These are phyloP conservation scores for Xestia c-nigrum DNA, from an alignment of 2,888 invertebrate species.

Conservation along the genomic window DNA sequence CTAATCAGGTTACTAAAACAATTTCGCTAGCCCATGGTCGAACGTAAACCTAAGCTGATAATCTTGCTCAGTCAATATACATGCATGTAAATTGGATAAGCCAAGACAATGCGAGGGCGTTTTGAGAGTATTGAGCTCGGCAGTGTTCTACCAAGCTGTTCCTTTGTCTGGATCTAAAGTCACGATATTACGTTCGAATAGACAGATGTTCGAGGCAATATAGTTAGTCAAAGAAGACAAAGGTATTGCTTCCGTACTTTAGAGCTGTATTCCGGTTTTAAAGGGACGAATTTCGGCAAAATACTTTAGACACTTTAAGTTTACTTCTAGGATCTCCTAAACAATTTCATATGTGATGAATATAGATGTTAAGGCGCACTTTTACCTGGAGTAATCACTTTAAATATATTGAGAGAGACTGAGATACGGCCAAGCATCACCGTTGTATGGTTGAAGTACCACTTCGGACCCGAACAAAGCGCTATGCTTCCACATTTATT, in stretches of 20 bases:
- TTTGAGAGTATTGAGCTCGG: neutral
- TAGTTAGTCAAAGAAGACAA: neutral
- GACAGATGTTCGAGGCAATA: neutral
- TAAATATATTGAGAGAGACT: neutral
- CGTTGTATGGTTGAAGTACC: neutral
- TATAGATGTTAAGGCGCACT: neutral
- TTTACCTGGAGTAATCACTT: neutral
- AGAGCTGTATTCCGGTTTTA: neutral
- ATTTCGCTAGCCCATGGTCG: neutral
- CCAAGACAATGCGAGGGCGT: neutral
- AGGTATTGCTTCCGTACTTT: neutral
- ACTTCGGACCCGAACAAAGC: neutral
- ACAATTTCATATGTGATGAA: neutral
- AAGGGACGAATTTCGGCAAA: neutral
- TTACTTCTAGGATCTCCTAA: no score
- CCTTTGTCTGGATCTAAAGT: neutral
- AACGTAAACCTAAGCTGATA: neutral
- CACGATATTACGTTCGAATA: neutral
- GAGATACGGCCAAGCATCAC: neutral
- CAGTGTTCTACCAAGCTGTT: neutral
- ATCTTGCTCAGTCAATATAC: neutral
- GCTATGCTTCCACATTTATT: neutral
- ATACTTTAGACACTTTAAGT: no score
- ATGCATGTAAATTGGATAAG: neutral
- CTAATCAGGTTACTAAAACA: neutral